These are phyloP conservation scores for Eptesicus fuscus DNA, from an alignment of 2,113 vertebrate genomes.

Conservation along the genomic window DNA sequence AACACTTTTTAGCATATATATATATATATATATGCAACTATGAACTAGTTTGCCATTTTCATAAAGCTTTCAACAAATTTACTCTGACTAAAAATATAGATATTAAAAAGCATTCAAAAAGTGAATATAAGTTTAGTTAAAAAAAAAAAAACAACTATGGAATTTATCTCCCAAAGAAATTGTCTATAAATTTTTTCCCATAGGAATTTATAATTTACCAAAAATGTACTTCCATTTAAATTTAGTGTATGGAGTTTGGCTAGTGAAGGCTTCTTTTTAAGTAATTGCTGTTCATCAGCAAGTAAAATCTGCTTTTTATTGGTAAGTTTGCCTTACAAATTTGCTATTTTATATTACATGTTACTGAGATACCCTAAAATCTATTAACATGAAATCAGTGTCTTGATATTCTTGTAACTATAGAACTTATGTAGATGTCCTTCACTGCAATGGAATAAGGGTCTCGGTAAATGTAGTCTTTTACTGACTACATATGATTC, in stretches of 20 bases:
- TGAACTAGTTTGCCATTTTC: not conserved
- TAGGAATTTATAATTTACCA: not conserved
- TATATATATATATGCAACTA: not conserved
- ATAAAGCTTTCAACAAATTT: conserved; percentile 31
- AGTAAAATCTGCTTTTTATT: conserved; percentile 24
- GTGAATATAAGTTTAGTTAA: not conserved
- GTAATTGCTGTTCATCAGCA: not conserved
- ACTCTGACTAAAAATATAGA: not conserved
- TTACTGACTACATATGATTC: not conserved
- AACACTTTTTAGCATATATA: not conserved
- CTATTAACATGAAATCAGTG: not conserved
- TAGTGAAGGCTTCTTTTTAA: not conserved
- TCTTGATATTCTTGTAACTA: not conserved
- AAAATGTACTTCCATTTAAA: conserved; percentile 10
- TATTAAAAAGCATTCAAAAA: not conserved
- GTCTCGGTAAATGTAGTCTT: not conserved
- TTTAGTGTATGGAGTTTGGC: not conserved
- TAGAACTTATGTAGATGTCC: not conserved
- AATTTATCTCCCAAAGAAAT: conserved; percentile 25
- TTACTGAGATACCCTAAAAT: conserved; percentile 9
- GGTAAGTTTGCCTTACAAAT: not conserved
- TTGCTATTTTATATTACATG: not conserved
- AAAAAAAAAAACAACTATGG: not conserved
- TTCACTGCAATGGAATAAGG: not conserved
- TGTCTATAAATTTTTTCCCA: not conserved